Evolutionary conservation across 2,797 vertebrate species (phyloP).

Genomic region (Leptodactylus fallax): DNA sequence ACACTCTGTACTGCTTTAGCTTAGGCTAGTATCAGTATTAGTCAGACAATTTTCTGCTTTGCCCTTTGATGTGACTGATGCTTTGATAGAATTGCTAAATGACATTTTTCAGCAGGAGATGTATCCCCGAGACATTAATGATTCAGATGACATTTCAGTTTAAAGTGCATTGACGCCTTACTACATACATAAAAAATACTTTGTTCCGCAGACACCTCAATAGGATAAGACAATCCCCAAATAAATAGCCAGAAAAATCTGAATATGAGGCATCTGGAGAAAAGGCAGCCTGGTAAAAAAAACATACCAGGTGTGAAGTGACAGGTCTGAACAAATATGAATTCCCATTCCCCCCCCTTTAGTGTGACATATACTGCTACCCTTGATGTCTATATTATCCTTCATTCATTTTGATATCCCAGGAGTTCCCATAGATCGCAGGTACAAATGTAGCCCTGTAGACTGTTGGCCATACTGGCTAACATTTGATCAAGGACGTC

Average conservation of each 20-base stretch:
- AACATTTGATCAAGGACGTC: too few relatives aligned
- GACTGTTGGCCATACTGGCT: neutral
- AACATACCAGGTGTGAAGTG: neutral
- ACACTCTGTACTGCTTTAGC: neutral
- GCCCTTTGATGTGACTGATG: slow-evolving; percentile 52
- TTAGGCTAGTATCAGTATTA: slow-evolving; percentile 27
- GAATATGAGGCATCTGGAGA: slow-evolving; percentile 16
- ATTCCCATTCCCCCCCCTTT: neutral
- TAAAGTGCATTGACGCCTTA: slow-evolving; percentile 48
- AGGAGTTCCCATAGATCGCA: neutral
- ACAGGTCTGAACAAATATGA: neutral
- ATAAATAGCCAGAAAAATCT: slow-evolving; percentile 33
- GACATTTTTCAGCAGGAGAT: slow-evolving; percentile 18
- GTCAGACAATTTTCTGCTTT: slow-evolving; percentile 14
- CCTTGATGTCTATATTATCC: neutral
- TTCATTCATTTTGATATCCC: neutral
- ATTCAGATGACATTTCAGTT: slow-evolving; percentile 37
- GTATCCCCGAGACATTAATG: slow-evolving; percentile 41
- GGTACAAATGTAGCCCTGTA: neutral
- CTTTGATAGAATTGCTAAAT: slow-evolving; percentile 7
- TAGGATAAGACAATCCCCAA: slow-evolving; percentile 25
- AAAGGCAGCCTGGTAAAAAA: neutral
- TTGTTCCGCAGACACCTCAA: slow-evolving; percentile 46
- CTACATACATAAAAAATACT: slow-evolving; percentile 58
- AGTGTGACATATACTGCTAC: neutral